Conservation (phyloP, 2,113 vertebrate genomes). For the Bufo gargarizans region DNA sequence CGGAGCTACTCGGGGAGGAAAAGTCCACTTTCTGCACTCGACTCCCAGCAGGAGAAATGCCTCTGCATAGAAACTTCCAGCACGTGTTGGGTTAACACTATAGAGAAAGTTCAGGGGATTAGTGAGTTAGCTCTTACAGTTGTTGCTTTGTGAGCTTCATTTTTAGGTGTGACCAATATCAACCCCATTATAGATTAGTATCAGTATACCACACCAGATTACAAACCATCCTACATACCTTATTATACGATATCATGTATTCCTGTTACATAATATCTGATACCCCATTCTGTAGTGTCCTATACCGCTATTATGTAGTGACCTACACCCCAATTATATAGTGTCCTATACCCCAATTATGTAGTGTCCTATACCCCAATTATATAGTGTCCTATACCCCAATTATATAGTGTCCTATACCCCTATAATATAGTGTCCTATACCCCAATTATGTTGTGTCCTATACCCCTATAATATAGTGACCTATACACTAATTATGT, state of each 20-base stretch:
- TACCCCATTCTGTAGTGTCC: neutral
- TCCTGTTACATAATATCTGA: neutral
- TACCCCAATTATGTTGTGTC: no score
- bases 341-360: no score
- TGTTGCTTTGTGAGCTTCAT: neutral
- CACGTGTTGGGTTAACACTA: accelerated
- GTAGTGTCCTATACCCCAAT: no score
- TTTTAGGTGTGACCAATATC: neutral
- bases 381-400: no score
- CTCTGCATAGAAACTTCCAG: slow-evolving; percentile 32
- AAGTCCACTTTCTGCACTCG: neutral
- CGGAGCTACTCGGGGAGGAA: slow-evolving; percentile 14
- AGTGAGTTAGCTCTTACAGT: neutral
- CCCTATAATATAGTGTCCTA: no score
- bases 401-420: no score
- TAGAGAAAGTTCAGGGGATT: neutral
- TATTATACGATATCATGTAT: neutral
- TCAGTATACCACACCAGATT: neutral
- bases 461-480: no score
- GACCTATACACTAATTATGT: no score
- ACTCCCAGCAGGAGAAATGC: neutral
- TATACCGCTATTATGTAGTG: no score
- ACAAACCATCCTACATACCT: neutral
- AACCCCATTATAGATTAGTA: neutral
- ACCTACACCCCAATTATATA: no score